Evolutionary conservation across 2,113 vertebrate genomes (phyloP).

Genomic region (Coracopsis vasa): DNA sequence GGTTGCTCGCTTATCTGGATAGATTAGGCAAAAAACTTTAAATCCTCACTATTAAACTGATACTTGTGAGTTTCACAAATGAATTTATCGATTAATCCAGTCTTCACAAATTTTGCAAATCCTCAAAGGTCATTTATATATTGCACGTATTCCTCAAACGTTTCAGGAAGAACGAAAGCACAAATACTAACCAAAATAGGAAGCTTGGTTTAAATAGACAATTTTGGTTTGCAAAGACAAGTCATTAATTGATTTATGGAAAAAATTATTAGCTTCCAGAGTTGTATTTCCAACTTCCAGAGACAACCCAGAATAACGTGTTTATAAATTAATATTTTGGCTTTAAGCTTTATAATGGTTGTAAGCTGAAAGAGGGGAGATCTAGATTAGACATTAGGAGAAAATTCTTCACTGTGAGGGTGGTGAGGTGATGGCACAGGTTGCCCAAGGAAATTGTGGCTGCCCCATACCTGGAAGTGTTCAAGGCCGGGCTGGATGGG

Average conservation of each 20-base stretch:
- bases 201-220: neutral
- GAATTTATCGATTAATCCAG: neutral
- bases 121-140: neutral
- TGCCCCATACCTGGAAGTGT: neutral
- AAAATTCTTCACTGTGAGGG: neutral
- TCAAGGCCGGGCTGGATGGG: neutral
- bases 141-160: neutral
- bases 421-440: neutral
- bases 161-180: neutral
- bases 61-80: neutral
- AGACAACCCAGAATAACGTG: neutral
- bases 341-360: neutral
- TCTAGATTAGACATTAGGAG: neutral
- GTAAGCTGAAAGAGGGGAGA: neutral
- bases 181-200: neutral
- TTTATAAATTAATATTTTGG: neutral
- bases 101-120: neutral
- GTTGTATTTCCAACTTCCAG: neutral
- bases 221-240: neutral
- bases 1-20: neutral
- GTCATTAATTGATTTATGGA: neutral
- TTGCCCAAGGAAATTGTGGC: neutral
- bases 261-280: neutral
- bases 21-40: neutral
- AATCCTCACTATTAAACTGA: neutral